phyloP scores from a whole-genome alignment of 2,797 vertebrate species.

The Phoebastria nigripes region DNA sequence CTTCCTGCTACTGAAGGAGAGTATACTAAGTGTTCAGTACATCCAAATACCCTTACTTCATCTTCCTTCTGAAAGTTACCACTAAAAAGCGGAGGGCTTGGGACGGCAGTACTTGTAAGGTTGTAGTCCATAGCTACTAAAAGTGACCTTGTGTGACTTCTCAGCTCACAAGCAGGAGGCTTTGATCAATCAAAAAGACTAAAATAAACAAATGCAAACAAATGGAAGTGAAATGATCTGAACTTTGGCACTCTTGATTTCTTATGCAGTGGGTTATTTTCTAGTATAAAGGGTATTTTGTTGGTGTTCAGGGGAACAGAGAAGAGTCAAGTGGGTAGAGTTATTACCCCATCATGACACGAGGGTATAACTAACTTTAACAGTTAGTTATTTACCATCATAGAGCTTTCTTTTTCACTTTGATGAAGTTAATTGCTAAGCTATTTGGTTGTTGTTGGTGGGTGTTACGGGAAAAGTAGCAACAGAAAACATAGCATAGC shows the following conservation, averaged over 20 bases:
- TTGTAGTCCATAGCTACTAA: background rate
- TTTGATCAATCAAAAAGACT: background rate
- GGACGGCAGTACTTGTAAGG: background rate
- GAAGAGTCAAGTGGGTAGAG: background rate
- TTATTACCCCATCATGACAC: background rate
- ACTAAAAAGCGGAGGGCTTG: background rate
- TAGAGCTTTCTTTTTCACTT: background rate
- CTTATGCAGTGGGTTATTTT: background rate
- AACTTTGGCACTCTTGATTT: background rate
- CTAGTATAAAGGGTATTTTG: background rate
- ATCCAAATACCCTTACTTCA: background rate
- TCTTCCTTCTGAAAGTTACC: background rate
- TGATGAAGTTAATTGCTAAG: background rate
- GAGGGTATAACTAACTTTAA: background rate
- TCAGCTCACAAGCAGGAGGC: background rate
- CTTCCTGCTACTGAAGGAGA: background rate
- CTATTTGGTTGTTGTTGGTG: background rate
- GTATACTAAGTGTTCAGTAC: background rate
- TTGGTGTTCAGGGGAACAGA: background rate
- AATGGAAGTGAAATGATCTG: background rate
- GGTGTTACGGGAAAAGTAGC: background rate
- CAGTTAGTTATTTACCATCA: background rate
- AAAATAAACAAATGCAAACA: background rate
- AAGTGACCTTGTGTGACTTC: background rate
- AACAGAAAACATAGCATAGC: background rate